phyloP scores from a whole-genome alignment of 2,113 vertebrate species.

The Junco hyemalis region DNA sequence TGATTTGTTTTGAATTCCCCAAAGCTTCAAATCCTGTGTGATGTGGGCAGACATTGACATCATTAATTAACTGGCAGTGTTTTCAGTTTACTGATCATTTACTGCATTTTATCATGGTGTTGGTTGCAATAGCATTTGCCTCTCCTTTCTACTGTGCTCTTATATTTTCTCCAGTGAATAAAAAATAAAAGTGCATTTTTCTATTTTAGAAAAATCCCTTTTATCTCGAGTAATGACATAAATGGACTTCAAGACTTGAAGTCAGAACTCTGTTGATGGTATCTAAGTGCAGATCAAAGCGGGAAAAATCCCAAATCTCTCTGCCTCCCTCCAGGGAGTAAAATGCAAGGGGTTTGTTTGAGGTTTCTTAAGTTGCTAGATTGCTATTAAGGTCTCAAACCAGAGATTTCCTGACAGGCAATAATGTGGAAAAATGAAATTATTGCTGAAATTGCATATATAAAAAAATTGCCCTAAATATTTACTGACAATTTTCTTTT shows the following conservation, averaged over 20 bases:
- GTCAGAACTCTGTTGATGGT: not conserved
- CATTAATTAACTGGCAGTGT: not conserved
- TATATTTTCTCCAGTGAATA: not conserved
- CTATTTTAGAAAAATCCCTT: not conserved
- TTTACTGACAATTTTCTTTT: not conserved
- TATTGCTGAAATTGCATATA: not conserved
- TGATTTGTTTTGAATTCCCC: not conserved
- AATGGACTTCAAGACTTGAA: not conserved
- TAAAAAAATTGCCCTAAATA: not conserved
- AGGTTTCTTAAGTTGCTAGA: not conserved
- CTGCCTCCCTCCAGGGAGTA: not conserved
- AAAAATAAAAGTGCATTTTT: not conserved
- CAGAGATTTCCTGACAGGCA: not conserved
- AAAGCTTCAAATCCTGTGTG: not conserved
- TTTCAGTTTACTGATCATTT: not conserved
- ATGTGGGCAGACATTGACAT: not conserved
- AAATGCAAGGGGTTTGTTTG: not conserved
- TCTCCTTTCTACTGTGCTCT: not conserved
- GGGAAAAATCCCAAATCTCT: not conserved
- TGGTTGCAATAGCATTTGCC: not conserved
- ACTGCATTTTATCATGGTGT: not conserved
- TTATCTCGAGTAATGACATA: not conserved
- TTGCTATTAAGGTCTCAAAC: not conserved
- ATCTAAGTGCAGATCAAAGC: not conserved
- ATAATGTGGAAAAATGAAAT: not conserved